Conservation (phyloP, 2,888 invertebrate genomes). For the Pandemis corylana region DNA sequence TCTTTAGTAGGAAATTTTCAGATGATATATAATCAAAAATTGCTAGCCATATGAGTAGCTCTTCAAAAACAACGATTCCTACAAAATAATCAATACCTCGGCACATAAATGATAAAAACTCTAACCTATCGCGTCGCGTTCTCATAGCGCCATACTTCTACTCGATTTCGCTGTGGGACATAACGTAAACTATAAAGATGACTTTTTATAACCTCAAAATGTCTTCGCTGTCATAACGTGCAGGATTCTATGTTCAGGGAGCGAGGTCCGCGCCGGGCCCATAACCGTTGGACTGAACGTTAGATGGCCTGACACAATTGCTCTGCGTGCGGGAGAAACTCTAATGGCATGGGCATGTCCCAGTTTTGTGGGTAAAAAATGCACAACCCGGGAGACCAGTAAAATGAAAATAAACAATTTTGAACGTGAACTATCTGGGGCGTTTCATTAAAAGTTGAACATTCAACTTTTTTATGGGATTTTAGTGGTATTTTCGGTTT, state of each 20-base stretch:
- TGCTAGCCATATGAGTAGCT: no score
- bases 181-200: constrained; percentile 39
- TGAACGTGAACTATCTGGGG: not conserved
- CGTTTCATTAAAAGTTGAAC: no score
- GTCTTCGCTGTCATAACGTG: constrained; percentile 29
- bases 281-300: constrained; percentile 4
- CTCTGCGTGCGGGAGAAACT: not conserved
- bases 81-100: not conserved
- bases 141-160: not conserved
- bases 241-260: constrained; percentile 28
- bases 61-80: not conserved
- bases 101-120: not conserved
- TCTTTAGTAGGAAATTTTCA: no score
- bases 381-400: not conserved
- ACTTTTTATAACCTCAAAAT: constrained; percentile 41
- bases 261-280: not conserved
- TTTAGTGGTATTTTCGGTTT: no score
- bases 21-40: no score
- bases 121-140: constrained; percentile 1
- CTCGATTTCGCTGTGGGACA: constrained; percentile 8
- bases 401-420: constrained; percentile 1
- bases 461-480: no score
- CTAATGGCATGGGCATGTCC: constrained; percentile 1
- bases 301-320: constrained; percentile 6
- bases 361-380: not conserved